Evolutionary conservation across 2,888 invertebrate species (phyloP).

Genomic region (Athetis lepigone): DNA sequence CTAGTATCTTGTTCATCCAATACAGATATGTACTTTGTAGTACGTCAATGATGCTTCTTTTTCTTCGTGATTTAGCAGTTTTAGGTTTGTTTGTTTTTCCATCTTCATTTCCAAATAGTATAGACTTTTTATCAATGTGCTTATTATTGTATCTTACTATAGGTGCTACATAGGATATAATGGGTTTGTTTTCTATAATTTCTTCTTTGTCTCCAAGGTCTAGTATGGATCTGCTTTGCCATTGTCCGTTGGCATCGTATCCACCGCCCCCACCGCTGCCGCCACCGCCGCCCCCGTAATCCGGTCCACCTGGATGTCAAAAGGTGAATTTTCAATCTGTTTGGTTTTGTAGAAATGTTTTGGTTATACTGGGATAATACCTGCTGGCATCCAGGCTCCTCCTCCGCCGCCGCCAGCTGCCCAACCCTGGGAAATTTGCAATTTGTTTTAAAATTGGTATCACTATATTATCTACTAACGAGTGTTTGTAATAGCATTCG

Average conservation of each 20-base stretch:
- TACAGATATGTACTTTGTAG: slow-evolving; percentile 81
- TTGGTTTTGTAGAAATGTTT: slow-evolving; percentile 30
- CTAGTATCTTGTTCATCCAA: slow-evolving; percentile 79
- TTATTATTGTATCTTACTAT: slow-evolving; percentile 64
- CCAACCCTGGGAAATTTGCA: slow-evolving; percentile 80
- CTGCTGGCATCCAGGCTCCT: slow-evolving; percentile 88
- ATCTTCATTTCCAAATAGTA: slow-evolving; percentile 10
- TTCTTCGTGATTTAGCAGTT: slow-evolving; percentile 71
- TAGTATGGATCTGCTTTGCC: slow-evolving; percentile 84
- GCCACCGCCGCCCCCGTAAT: slow-evolving; percentile 78
- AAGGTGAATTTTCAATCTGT: slow-evolving; percentile 66
- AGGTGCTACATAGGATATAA: slow-evolving; percentile 74
- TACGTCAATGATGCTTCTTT: slow-evolving; percentile 78
- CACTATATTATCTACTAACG: no score
- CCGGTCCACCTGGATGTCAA: slow-evolving; percentile 81
- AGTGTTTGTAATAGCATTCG: no score
- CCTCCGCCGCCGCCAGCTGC: slow-evolving; percentile 85
- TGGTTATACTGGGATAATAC: slow-evolving; percentile 80
- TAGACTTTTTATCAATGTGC: slow-evolving; percentile 56
- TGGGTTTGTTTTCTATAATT: slow-evolving; percentile 63
- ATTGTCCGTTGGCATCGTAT: slow-evolving; percentile 87
- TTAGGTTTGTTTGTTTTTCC: slow-evolving; percentile 11
- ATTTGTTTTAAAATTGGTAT: not conserved
- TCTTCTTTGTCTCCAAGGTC: slow-evolving; percentile 66
- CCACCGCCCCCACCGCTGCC: slow-evolving; percentile 78